Conservation (phyloP, 2,797 vertebrate genomes). For the Notolabrus celidotus region DNA sequence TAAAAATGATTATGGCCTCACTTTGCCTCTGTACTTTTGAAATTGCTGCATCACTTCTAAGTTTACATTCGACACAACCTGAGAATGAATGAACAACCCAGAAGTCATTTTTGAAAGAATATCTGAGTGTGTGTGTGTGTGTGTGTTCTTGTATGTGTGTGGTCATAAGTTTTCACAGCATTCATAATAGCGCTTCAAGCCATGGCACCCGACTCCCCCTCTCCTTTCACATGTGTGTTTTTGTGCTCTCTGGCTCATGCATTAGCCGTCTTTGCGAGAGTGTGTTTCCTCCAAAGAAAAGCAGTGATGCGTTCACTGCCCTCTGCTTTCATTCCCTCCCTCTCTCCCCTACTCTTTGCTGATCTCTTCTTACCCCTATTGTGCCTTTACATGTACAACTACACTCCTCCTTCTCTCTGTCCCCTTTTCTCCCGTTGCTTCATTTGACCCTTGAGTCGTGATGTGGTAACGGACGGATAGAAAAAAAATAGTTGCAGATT, state of each 20-base stretch:
- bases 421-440: slow-evolving; percentile 36
- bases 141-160: not conserved
- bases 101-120: not conserved
- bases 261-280: slow-evolving; percentile 62
- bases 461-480: slow-evolving; percentile 21
- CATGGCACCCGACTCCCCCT: slow-evolving; percentile 21
- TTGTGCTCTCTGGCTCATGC: slow-evolving; percentile 54
- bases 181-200: slow-evolving; percentile 36
- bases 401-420: slow-evolving; percentile 20
- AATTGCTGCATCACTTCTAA: not conserved
- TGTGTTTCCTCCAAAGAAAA: slow-evolving; percentile 60
- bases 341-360: slow-evolving; percentile 22
- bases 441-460: slow-evolving; percentile 49
- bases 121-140: not conserved
- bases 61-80: not conserved
- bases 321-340: slow-evolving; percentile 57
- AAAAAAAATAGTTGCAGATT: not conserved
- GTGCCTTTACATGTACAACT: slow-evolving; percentile 37
- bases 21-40: not conserved
- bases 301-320: slow-evolving; percentile 72
- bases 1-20: not conserved
- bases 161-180: slow-evolving; percentile 7
- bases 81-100: not conserved
- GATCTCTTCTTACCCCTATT: slow-evolving; percentile 45
- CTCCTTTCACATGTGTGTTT: slow-evolving; percentile 46